A percentile compares a stretch with the other conserved stretches of the same genome.
phyloP scores from a whole-genome alignment of 1,140 invertebrate species.

The Aporrectodea caliginosa region DNA sequence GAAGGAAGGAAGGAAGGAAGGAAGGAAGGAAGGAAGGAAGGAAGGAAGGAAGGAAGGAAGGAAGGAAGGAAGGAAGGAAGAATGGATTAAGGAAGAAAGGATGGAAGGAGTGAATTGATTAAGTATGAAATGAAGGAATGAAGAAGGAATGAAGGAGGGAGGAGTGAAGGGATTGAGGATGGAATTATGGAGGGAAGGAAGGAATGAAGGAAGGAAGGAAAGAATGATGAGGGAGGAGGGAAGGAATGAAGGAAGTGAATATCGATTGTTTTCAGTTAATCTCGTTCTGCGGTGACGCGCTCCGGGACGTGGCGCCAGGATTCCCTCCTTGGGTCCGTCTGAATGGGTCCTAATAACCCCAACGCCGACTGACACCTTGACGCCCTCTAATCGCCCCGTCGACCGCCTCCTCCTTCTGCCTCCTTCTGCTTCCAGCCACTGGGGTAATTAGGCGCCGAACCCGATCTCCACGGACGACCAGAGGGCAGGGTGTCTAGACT shows the following conservation, averaged over 20 bases:
- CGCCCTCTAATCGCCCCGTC: too few species aligned
- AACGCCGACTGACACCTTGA: too few species aligned
- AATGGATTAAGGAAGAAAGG: neutral
- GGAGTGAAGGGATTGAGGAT: neutral
- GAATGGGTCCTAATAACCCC: neutral
- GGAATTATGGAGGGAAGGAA: neutral
- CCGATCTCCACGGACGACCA: too few species aligned
- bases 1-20: neutral
- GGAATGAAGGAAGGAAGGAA: neutral
- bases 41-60: neutral
- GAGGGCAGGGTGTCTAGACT: too few species aligned
- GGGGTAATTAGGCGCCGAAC: too few species aligned
- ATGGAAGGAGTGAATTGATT: neutral
- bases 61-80: neutral
- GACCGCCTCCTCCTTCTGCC: too few species aligned
- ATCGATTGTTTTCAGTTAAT: too few species aligned
- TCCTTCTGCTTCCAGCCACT: too few species aligned
- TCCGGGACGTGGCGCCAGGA: neutral
- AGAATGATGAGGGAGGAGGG: neutral
- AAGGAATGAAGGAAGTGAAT: neutral
- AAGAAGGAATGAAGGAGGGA: neutral
- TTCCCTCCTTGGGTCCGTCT: too few species aligned
- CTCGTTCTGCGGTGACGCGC: too few species aligned
- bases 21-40: neutral
- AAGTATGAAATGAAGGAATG: neutral